Evolutionary conservation across 2,113 vertebrate genomes (phyloP).

Genomic region (Varanus komodoensis): DNA sequence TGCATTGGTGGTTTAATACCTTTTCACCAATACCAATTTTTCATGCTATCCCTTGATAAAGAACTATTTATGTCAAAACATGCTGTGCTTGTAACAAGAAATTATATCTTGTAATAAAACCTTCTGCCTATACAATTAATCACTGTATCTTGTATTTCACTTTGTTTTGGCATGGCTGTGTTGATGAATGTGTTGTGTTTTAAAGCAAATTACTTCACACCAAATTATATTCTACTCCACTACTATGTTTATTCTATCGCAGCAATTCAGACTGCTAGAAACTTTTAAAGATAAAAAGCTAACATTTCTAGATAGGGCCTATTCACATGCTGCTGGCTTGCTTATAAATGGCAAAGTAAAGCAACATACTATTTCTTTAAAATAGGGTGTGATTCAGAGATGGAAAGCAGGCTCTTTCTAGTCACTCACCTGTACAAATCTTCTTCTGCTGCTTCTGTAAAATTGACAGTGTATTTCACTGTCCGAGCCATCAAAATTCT

Average conservation of each 20-base stretch:
- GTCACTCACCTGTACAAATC: constrained; percentile 78
- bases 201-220: neutral
- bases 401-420: neutral
- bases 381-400: neutral
- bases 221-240: neutral
- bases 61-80: too few species aligned
- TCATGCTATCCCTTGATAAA: too few species aligned
- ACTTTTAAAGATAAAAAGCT: neutral
- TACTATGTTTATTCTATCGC: neutral
- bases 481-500: constrained; percentile 83
- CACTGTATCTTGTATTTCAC: too few species aligned
- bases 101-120: neutral
- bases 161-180: neutral
- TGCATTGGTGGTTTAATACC: neutral
- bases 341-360: neutral
- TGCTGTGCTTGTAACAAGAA: neutral
- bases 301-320: neutral
- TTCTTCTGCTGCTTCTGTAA: constrained; percentile 79
- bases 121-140: neutral
- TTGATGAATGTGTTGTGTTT: neutral
- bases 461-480: constrained; percentile 83
- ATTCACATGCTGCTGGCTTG: neutral
- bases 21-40: neutral
- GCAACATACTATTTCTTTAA: neutral
- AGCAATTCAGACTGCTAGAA: neutral